Base-by-base conservation (phyloP, 2,797 vertebrate species). In the Pantherophis alleghaniensis region DNA sequence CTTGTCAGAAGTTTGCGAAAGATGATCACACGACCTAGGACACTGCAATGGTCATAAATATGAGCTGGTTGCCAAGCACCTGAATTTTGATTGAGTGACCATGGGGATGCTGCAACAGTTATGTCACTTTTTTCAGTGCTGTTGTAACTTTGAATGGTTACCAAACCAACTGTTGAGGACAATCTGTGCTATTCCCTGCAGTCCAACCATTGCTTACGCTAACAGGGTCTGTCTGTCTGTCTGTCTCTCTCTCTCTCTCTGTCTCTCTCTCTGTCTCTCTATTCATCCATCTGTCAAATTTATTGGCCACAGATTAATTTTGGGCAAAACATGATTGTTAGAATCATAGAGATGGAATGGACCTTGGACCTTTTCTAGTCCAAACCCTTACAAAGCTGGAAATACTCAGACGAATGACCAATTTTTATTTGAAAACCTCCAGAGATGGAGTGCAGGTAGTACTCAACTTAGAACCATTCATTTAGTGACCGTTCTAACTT, bases 161-260 rank as follows among this genome's bases (percentile, higher is more conserved):
- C 37, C 47, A 47, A 86, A 24, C 37, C 10, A 37, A 47, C 7
- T 22, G 42, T 24, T 83, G 74, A 63, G 61, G 26, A n/a, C 28
- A 66, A 66, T 2, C 28, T 66, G 63, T 66, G 12, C 4, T 66
- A 66, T 14, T 66, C 28, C 63, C 63, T 66, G 13, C 63, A n/a
- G 63, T n/a, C 63, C 63, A 66, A 66, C 13, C 63, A n/a, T n/a
- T n/a, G 63, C 28, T n/a, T 66, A 66, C 1, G 5, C 63, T 47
- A 24, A 86, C 37, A 24, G 37, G 22, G 18, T 26, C 3, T 24
- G 1, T 22, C 18, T 51, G 4, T 37, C 37, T 18, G 0, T 20
- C 5, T 1, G 0, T 22, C 59, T 55, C 3, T 20, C 16, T 18
- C 37, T 18, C 1, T 20, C 5, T 1, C 0, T 22, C 59, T 1